phyloP scores from a whole-genome alignment of 2,113 vertebrate genomes.

The Chroicocephalus ridibundus region DNA sequence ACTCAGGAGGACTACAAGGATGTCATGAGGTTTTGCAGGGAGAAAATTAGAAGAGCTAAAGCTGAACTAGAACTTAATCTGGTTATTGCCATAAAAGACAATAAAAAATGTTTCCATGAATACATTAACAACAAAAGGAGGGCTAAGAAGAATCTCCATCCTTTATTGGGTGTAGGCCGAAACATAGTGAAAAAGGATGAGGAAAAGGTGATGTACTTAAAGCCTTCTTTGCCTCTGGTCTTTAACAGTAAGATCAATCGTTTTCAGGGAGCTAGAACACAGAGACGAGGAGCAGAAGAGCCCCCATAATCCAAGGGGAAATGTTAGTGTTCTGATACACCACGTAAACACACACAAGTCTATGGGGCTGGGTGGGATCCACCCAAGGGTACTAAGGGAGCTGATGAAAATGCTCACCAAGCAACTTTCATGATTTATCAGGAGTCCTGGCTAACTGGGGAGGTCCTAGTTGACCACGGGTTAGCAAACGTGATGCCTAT shows the following conservation, averaged over 20 bases:
- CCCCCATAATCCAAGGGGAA: neutral
- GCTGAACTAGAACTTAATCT: neutral
- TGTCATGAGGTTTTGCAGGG: neutral
- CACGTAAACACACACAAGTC: neutral
- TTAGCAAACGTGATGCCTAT: neutral
- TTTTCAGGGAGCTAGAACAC: neutral
- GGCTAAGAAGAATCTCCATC: neutral
- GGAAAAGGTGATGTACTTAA: neutral
- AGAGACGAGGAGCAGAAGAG: neutral
- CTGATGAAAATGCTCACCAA: neutral
- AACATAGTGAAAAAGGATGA: neutral
- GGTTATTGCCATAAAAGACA: neutral
- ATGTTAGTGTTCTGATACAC: neutral
- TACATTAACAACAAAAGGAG: neutral
- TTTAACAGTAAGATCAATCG: neutral
- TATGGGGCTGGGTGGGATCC: neutral
- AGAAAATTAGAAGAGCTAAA: neutral
- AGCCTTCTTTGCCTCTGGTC: neutral
- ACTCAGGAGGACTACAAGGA: neutral
- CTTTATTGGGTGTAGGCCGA: neutral
- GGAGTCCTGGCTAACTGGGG: neutral
- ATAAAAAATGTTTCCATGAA: neutral
- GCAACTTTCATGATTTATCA: neutral
- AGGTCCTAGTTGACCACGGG: neutral
- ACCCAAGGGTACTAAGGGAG: neutral